Percentiles rank a stretch among this genome's conserved stretches.
phyloP scores from a whole-genome alignment of 2,113 vertebrate species.

The Bucco capensis region DNA sequence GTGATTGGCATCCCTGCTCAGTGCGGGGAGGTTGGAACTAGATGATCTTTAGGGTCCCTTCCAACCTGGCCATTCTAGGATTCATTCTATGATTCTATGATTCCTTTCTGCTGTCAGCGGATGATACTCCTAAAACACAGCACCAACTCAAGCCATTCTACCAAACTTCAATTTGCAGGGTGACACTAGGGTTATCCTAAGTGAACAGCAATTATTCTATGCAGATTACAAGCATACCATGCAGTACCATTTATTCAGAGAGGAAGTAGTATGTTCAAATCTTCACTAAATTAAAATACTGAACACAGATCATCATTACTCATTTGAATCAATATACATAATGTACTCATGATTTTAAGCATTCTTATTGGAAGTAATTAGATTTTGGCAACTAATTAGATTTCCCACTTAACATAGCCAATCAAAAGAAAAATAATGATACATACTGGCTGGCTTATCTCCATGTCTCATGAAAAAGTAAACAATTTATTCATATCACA shows the following conservation, averaged over 20 bases:
- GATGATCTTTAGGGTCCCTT: too few relatives aligned
- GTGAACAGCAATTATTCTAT: neutral
- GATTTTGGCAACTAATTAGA: constrained; percentile 16
- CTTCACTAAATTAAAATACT: constrained; percentile 31
- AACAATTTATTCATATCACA: neutral
- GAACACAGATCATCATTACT: constrained; percentile 3
- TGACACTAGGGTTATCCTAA: neutral
- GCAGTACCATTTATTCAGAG: neutral
- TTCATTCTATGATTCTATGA: too few relatives aligned
- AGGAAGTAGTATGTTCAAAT: neutral
- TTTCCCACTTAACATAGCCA: constrained; percentile 13
- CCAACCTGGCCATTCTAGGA: too few relatives aligned
- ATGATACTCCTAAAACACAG: neutral
- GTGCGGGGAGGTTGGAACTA: too few relatives aligned
- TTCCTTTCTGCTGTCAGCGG: neutral
- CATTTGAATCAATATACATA: constrained; percentile 29
- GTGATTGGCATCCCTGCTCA: too few relatives aligned
- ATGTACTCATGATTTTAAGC: neutral
- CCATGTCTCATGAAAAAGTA: neutral
- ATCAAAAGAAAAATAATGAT: neutral
- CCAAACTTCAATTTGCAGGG: neutral
- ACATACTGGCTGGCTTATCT: neutral
- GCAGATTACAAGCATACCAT: neutral
- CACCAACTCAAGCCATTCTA: neutral
- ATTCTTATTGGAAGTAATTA: constrained; percentile 36